Evolutionary conservation across 2,888 invertebrate genomes (phyloP).

Genomic region (Chouioia cunea): DNA sequence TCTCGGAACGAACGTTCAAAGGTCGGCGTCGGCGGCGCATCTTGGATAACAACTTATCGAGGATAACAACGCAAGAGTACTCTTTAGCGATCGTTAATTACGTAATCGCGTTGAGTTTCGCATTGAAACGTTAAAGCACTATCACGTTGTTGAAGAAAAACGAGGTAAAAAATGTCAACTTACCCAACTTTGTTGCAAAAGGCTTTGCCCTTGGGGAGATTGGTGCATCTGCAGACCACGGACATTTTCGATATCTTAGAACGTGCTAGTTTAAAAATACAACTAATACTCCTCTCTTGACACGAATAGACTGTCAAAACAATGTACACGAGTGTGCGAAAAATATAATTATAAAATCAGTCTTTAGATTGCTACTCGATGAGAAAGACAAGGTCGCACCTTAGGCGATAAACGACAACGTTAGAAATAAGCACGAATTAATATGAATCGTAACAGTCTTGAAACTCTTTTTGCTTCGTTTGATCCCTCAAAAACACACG

Average conservation of each 20-base stretch:
- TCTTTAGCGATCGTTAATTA: no score
- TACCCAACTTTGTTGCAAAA: conserved; percentile 35
- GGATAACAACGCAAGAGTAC: no score
- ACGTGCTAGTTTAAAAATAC: neutral
- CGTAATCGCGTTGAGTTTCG: no score
- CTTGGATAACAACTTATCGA: no score
- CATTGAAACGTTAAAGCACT: no score
- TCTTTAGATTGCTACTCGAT: conserved; percentile 19
- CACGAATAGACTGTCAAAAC: neutral
- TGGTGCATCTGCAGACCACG: conserved; percentile 43
- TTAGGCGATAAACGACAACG: neutral
- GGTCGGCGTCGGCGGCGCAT: no score
- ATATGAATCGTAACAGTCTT: no score
- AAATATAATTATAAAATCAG: conserved; percentile 39
- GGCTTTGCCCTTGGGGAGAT: conserved; percentile 34
- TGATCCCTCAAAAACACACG: neutral
- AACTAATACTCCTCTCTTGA: conserved; percentile 25
- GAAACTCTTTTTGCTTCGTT: no score
- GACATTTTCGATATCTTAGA: conserved; percentile 44
- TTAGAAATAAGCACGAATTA: no score
- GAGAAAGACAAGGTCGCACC: neutral
- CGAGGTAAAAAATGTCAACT: conserved; percentile 11
- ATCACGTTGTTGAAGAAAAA: no score
- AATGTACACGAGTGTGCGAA: neutral
- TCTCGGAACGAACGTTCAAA: no score